These are phyloP conservation scores for Megaleporinus macrocephalus DNA, from an alignment of 2,113 vertebrate genomes.

Conservation along the genomic window DNA sequence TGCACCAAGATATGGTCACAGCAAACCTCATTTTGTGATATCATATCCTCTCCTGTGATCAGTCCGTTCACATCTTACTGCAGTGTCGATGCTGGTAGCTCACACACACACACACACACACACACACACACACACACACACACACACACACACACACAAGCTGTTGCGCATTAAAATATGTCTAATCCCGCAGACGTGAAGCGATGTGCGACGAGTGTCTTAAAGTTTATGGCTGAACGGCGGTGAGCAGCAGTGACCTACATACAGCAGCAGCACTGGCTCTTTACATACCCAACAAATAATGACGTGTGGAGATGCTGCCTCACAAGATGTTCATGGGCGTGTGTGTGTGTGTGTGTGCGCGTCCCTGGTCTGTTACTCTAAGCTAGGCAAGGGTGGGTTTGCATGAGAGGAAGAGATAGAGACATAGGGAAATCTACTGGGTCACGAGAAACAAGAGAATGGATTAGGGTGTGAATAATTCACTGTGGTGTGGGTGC, in stretches of 20 bases:
- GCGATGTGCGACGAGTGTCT: background rate
- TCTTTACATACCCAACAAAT: constrained; percentile 26
- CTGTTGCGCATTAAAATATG: background rate
- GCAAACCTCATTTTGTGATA: background rate
- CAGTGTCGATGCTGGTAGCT: background rate
- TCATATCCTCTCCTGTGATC: background rate
- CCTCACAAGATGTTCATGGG: constrained; percentile 11
- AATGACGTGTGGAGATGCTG: constrained; percentile 35
- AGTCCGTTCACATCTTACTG: background rate
- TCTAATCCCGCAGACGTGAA: background rate
- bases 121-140: too few relatives aligned
- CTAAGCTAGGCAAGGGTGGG: constrained; percentile 15
- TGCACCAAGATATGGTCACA: background rate
- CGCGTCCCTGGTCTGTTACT: background rate
- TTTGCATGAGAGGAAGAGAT: constrained; percentile 9
- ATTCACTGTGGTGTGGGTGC: constrained; percentile 57
- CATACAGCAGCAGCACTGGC: constrained; percentile 29
- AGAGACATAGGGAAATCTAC: background rate
- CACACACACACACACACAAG: too few relatives aligned
- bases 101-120: too few relatives aligned
- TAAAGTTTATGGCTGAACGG: background rate
- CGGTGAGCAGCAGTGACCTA: constrained; percentile 25
- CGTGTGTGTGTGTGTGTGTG: background rate
- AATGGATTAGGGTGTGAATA: constrained; percentile 56
- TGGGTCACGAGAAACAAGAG: constrained; percentile 43